Conservation (phyloP, 1,140 invertebrate species). For the Trissolcus basalis region DNA sequence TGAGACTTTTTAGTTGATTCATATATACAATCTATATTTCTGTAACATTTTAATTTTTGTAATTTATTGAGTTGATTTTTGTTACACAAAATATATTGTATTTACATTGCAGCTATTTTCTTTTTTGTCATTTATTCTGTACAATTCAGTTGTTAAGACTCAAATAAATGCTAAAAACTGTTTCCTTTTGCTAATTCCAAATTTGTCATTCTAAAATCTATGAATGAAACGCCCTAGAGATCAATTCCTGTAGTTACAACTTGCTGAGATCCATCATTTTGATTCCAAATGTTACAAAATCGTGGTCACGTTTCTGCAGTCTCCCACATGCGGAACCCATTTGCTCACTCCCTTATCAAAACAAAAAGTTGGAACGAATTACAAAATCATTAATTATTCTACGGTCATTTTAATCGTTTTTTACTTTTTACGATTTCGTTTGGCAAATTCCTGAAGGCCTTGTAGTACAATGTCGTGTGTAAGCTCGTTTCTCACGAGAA, state of each 20-base stretch:
- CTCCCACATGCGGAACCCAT: too few relatives aligned
- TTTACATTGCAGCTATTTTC: too few relatives aligned
- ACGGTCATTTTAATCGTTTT: conserved; percentile 21
- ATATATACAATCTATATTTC: too few relatives aligned
- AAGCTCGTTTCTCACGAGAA: conserved; percentile 78
- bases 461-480: conserved; percentile 70
- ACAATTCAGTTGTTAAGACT: too few relatives aligned
- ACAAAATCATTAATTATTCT: neutral
- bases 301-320: neutral
- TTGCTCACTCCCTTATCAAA: neutral
- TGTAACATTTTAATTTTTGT: conserved; percentile 19
- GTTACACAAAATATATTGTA: too few relatives aligned
- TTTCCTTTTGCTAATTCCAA: too few relatives aligned
- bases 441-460: conserved; percentile 73
- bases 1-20: too few relatives aligned
- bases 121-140: too few relatives aligned
- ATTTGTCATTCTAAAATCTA: too few relatives aligned
- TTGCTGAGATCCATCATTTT: neutral
- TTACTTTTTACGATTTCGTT: conserved; percentile 33
- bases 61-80: conserved; percentile 5
- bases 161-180: too few relatives aligned
- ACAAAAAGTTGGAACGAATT: neutral
- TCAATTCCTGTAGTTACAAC: too few relatives aligned
- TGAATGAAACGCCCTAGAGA: too few relatives aligned
- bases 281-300: neutral